Evolutionary conservation across 2,797 vertebrate species (phyloP), one percentile per base, ranked within the genome.

Genomic region (Intellagama lesueurii): DNA sequence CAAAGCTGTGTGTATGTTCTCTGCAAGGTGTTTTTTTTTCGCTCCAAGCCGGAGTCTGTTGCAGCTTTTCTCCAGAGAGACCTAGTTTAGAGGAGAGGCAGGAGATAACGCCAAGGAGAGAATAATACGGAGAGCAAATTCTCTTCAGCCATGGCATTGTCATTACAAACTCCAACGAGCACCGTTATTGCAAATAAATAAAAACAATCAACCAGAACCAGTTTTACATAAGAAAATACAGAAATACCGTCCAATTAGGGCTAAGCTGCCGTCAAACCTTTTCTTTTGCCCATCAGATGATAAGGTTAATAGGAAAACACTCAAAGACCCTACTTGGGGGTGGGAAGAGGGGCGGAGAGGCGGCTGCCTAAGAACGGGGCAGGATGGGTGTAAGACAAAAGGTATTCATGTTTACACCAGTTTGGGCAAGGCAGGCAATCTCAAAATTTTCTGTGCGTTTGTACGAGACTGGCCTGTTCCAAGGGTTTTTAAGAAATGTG

Each of bases 151-250:
- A 95, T 97, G 95, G 96, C 96, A 95, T 96, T 96, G 96, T 96
- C 97, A 97, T 97, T 97, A 97, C 96, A 98, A 96, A 97, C 96
- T 95, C 94, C 95, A 97, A 96, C 97, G 97, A 97, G 92, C 97
- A 96, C 96, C 94, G 95, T 97, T 97, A 97, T 96, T 97, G 96
- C 95, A 96, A 97, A 97, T 97, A 98, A 97, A 97, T 97, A 97
- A 97, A 97, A 97, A 97, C 97, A 97, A 97, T 96, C 95, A 96
- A 97, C 96, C 97, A 97, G 96, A 98, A 97, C 97, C 94, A 94
- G 95, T 97, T 97, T 97, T 97, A 96, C 96, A 96, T 96, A 96
- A 96, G 96, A 94, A 97, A 97, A 97, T 97, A 96, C 86, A 95
- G 93, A 97, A 97, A 97, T 95, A 94, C 87, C 81, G 77, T 97